These are phyloP conservation scores for Ceyx margarethae DNA, from an alignment of 2,113 vertebrate genomes.

Conservation along the genomic window DNA sequence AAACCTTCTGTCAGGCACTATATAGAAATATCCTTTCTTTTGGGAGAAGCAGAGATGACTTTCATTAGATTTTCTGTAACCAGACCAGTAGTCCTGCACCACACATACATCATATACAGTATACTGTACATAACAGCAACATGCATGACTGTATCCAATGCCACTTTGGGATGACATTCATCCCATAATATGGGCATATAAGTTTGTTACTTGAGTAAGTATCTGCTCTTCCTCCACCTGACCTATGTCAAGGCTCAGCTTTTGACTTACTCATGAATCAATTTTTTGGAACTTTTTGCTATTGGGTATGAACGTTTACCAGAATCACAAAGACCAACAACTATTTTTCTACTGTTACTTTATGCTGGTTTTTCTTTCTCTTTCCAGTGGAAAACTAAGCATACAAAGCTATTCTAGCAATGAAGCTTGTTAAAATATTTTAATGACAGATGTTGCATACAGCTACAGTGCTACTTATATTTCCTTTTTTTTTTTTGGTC, in stretches of 20 bases:
- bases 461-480: background rate
- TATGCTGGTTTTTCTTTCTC: background rate
- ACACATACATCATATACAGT: accelerated
- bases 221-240: background rate
- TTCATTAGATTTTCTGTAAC: background rate
- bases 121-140: accelerated
- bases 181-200: background rate
- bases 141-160: background rate
- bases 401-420: background rate
- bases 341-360: background rate
- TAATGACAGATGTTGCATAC: background rate
- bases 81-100: background rate
- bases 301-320: background rate
- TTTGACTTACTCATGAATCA: background rate
- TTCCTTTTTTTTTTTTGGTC: background rate
- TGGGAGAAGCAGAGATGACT: background rate
- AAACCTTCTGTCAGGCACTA: background rate
- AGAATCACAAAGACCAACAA: background rate
- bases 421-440: background rate
- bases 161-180: background rate
- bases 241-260: accelerated
- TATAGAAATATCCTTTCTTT: background rate
- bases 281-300: background rate
- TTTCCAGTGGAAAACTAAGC: background rate
- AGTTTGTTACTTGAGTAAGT: background rate